A percentile compares a stretch with the other conserved stretches of the same genome.
Conservation (phyloP, 1,140 invertebrate species). For the Sesamia nonagrioides region DNA sequence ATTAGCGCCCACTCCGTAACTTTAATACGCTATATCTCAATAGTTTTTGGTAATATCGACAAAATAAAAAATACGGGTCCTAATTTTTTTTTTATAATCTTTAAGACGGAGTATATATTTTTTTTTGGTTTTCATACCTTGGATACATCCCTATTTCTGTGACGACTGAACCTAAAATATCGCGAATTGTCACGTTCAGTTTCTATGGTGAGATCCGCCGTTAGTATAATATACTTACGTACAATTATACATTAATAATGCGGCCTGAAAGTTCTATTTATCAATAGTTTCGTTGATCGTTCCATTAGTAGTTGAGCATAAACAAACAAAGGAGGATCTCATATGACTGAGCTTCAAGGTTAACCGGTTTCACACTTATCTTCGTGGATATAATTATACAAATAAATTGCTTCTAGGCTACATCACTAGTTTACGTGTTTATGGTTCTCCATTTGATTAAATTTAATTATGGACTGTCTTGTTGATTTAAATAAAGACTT, state of each 20-base stretch:
- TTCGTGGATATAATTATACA: slow-evolving; percentile 20
- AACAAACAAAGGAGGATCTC: slow-evolving; percentile 32
- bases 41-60: too few species aligned
- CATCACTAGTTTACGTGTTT: slow-evolving; percentile 29
- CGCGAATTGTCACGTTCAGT: too few species aligned
- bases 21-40: too few species aligned
- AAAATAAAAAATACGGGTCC: too few species aligned
- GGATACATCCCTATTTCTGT: too few species aligned
- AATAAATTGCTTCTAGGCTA: slow-evolving; percentile 37
- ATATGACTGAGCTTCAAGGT: slow-evolving; percentile 29
- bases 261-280: background rate
- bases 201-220: too few species aligned
- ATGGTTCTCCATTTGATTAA: background rate
- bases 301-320: slow-evolving; percentile 4
- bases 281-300: slow-evolving; percentile 10
- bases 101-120: too few species aligned
- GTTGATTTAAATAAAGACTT: slow-evolving; percentile 2
- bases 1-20: too few species aligned
- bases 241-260: background rate
- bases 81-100: too few species aligned
- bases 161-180: too few species aligned
- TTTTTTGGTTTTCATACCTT: too few species aligned
- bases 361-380: slow-evolving; percentile 23
- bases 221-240: too few species aligned
- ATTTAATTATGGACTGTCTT: background rate